These are phyloP conservation scores for Corythoichthys intestinalis DNA, from an alignment of 2,113 vertebrate genomes.

Conservation along the genomic window DNA sequence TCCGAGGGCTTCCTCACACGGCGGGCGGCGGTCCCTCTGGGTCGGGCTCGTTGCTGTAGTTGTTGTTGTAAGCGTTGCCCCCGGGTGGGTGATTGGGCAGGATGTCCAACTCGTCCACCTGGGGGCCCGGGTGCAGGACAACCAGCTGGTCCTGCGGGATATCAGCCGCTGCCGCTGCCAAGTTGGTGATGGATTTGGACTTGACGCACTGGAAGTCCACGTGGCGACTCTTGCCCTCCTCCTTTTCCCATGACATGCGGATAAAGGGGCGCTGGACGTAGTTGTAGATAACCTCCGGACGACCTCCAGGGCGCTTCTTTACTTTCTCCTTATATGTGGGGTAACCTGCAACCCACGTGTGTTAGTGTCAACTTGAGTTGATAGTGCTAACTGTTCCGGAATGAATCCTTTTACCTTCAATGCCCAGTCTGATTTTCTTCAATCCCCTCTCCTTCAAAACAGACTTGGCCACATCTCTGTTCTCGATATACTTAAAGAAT, in stretches of 20 bases:
- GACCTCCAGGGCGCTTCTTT: conserved; percentile 92
- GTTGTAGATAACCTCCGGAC: conserved; percentile 98
- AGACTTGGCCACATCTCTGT: conserved; percentile 96
- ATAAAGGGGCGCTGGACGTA: conserved; percentile 98
- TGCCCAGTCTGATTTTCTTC: conserved; percentile 96
- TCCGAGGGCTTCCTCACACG: conserved; percentile 56
- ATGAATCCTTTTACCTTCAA: conserved; percentile 81
- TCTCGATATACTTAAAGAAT: conserved; percentile 99
- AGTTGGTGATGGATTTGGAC: conserved; percentile 96
- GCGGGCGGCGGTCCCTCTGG: conserved; percentile 84
- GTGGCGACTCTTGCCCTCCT: conserved; percentile 96
- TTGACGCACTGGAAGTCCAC: conserved; percentile 99
- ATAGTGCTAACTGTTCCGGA: background rate
- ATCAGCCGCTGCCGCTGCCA: conserved; percentile 91
- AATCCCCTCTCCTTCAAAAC: conserved; percentile 96
- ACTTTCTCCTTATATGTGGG: conserved; percentile 99
- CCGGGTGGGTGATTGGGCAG: conserved; percentile 84
- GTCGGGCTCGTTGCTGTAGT: conserved; percentile 84
- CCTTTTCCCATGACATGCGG: conserved; percentile 99
- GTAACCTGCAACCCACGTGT: conserved; percentile 73
- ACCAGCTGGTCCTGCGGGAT: conserved; percentile 97
- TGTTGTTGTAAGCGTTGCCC: conserved; percentile 74
- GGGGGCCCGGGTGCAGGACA: conserved; percentile 91
- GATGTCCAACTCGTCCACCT: conserved; percentile 96
- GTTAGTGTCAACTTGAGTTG: background rate